Base-by-base conservation (phyloP, 2,113 vertebrate species). In the Bubo scandiacus region DNA sequence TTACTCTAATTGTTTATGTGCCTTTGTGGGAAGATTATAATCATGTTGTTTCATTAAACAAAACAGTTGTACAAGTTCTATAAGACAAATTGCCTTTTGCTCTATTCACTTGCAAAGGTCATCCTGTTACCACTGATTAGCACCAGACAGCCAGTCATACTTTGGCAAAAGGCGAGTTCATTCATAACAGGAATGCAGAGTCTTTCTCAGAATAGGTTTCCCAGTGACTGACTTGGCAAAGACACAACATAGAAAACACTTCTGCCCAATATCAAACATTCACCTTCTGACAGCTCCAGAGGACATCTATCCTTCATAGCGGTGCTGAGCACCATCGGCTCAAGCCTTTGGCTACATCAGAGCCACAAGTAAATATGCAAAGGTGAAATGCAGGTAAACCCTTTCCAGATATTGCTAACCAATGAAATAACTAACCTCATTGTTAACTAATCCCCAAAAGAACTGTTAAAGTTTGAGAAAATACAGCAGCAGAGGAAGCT, bases 21-120 rank as follows among this genome's bases (percentile, higher is more conserved):
- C 93, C 96, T 97, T 98, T 97, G 95, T 96, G 97, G 97, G 95
- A 97, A 97, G 96, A 97, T 96, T 94, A 97, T 90, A 96, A 96
- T 96, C 88, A 82, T 93, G 96, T 97, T 97, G 96, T 95, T 96
- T 97, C 97, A 92, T 96, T 97, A 96, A 97, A 97, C 95, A 96
- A 97, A 96, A 94, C 91, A 96, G 88, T 97, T 95, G 94, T 97
- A 91, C 94, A 96, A 97, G 94, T 97, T 98, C 94, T 93, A 94
- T 89, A 92, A 88, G 94, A 95, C 93, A 98, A 98, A 97, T 88
- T 94, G 95, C 92, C 94, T 96, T 95, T 96, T 96, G 95, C 93
- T 97, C 97, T 96, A 86, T 95, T 95, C 96, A 88, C 96, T 97
- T 94, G 7, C 94, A 96, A 95, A 96, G 95, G 94, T 95, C 95